Evolutionary conservation across 2,113 vertebrate species (phyloP).

Genomic region (Condylura cristata): DNA sequence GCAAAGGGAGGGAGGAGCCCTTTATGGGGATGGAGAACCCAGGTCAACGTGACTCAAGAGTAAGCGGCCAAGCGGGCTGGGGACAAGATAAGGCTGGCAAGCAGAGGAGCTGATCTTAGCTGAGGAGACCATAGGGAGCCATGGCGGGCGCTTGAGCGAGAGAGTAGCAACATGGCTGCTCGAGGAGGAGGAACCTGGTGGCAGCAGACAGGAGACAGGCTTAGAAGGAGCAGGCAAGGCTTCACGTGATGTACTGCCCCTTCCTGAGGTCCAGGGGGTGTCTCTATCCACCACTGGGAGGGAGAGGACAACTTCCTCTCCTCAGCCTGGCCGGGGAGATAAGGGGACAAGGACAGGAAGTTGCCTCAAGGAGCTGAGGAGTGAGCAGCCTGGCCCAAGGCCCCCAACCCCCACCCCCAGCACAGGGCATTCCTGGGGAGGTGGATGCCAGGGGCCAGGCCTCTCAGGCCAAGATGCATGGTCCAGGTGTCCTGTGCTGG

Average conservation of each 20-base stretch:
- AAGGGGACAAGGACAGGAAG: conserved; percentile 72
- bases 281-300: conserved; percentile 13
- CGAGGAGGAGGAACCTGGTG: neutral
- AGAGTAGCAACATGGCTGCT: neutral
- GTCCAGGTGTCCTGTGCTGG: neutral
- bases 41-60: neutral
- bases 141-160: neutral
- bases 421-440: neutral
- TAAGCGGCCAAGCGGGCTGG: neutral
- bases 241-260: neutral
- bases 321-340: conserved; percentile 66
- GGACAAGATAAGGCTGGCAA: neutral
- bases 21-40: neutral
- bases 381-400: neutral
- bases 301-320: conserved; percentile 67
- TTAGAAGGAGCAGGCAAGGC: neutral
- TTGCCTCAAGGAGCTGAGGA: conserved; percentile 58
- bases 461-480: neutral
- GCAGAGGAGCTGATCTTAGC: neutral
- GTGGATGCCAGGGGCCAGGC: neutral
- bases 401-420: neutral
- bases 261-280: conserved; percentile 32
- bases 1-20: neutral
- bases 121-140: neutral
- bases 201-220: neutral